Evolutionary conservation across 1,140 invertebrate genomes (phyloP).

Genomic region (Samia ricini): DNA sequence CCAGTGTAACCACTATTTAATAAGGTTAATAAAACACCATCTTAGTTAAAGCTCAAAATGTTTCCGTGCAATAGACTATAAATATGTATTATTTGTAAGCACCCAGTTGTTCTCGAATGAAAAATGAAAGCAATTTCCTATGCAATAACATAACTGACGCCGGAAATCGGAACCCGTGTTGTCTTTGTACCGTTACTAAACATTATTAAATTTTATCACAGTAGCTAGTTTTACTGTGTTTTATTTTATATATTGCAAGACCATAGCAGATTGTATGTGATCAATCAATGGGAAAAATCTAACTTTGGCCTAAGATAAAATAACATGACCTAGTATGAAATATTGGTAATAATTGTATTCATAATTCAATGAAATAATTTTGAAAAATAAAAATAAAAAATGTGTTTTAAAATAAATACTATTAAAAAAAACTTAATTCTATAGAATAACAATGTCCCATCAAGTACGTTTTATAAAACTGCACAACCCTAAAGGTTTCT

Average conservation of each 20-base stretch:
- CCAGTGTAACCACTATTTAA: background rate
- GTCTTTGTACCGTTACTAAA: background rate
- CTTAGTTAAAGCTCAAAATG: background rate
- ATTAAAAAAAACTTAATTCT: background rate
- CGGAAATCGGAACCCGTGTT: slow-evolving; percentile 30
- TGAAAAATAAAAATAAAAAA: no score
- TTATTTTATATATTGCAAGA: no score
- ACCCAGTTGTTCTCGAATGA: slow-evolving; percentile 39
- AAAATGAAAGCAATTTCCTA: slow-evolving; percentile 56
- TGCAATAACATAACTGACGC: slow-evolving; percentile 23
- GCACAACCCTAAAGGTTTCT: slow-evolving; percentile 52
- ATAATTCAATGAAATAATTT: no score
- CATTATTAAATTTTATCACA: background rate
- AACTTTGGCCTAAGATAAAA: no score
- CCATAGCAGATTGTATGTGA: no score
- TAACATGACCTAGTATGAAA: no score
- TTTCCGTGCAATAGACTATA: background rate
- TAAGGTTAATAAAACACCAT: background rate
- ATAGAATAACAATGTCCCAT: background rate
- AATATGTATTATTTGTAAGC: slow-evolving; percentile 23
- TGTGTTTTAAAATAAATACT: no score
- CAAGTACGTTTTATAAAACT: slow-evolving; percentile 9
- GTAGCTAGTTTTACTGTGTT: no score
- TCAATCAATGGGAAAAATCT: no score
- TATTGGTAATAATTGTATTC: no score